Evolutionary conservation across 2,888 invertebrate genomes (phyloP), one percentile per base, ranked within the genome.

Genomic region (Epistrophella euchroma): DNA sequence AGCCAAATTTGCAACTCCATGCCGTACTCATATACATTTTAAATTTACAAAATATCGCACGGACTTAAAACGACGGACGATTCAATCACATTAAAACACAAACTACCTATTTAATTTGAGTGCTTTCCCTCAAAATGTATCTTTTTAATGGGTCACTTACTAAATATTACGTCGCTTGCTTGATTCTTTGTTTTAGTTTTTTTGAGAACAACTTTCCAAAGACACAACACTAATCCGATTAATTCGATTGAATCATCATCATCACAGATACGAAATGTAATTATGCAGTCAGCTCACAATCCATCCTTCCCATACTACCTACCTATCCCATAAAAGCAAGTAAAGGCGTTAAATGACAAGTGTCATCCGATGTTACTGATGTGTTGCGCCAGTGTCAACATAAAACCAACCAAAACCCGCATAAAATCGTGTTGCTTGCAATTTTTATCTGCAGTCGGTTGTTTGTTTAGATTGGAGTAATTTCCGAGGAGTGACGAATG

Each of bases 351-450:
- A 52, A 73, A 62, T 62, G 68, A 83, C 83, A 83, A 70, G 73
- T 83, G 83, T 83, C 73, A 83, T 73, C 37, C 68, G 32, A 35
- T 35, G 56, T 56, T 56, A 35, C 17, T 56, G 35, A 35, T 35
- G 47, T 72, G 52, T 66, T 76, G 82, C 76, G 72, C 76, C 82
- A 60, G 77, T 83, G 83, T 83, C 77, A 60, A 68, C 78, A 77
- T 68, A 70, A 83, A 83, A 62, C 45, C 55, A 66, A 68, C 72
- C 45, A 52, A 45, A 73, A n/a, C 35, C 55, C n/a, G n/a, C 32
- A 35, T 32, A 15, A 17, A 35, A 32, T n/a, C 9, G 35, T 35
- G 56, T 35, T 52, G 6, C 35, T 55, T 32, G n/a, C n/a, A 43
- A 43, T 43, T 2, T 43, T n/a, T 43, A 43, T n/a, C 4, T 73